Evolutionary conservation across 2,113 vertebrate species (phyloP), one percentile per base, ranked within the genome.

Genomic region (Cyanistes caeruleus): DNA sequence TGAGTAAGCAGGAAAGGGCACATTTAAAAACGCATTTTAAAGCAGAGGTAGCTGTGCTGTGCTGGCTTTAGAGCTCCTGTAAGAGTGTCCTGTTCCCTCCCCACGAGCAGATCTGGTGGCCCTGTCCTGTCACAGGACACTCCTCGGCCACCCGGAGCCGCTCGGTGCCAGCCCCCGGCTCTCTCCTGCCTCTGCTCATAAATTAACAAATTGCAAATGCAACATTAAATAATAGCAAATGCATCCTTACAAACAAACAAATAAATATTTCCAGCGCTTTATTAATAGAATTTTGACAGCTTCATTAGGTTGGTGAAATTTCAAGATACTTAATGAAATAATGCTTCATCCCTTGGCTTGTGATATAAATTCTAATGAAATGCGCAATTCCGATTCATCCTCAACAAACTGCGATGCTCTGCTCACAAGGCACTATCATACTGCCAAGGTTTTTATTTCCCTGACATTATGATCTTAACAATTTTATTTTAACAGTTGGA

Each of bases 271-370:
- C 96, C 86, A 70, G 82, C 16, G 62, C 63, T 97, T 95, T 95
- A 84, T 94, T 92, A 93, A 91, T 96, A 94, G 95, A 89, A 91
- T 89, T 67, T 67, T 90, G 97, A 97, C 93, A 97, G 91, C 84
- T 91, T 96, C 90, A 92, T 90, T 89, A 93, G 67, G 70, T 77
- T 95, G 89, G 80, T 97, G 95, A 94, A 92, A 78, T 97, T 97
- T 84, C 91, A 78, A 89, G 88, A 93, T 93, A 83, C 52, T 90
- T 96, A 97, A 94, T 97, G 83, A 93, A 95, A 95, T 93, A 80
- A 93, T 95, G 83, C 37, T 93, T 94, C 86, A 74, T 63, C 76
- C 39, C 70, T 94, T 89, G 79, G 76, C 84, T 95, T 95, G 84
- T 53, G 78, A 68, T 86, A 83, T 84, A 84, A 94, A 87, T 73